phyloP scores from a whole-genome alignment of 2,797 vertebrate species.

The Scarus forsteni region DNA sequence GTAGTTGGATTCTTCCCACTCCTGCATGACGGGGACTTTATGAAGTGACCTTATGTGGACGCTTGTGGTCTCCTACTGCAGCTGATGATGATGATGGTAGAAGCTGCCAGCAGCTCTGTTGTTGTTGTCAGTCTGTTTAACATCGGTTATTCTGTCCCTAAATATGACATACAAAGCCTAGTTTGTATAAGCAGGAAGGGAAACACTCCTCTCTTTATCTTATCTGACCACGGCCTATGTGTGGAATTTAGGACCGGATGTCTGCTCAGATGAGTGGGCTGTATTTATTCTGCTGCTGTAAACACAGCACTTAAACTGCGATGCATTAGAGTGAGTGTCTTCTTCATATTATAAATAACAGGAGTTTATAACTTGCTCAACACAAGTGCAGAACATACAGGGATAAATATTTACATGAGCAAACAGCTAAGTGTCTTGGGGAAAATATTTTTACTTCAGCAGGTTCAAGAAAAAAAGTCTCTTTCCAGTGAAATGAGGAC shows the following conservation, averaged over 20 bases:
- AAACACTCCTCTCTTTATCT: conserved; percentile 46
- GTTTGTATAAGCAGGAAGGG: conserved; percentile 48
- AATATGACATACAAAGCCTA: conserved; percentile 50
- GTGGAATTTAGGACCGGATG: conserved; percentile 67
- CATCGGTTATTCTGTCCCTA: conserved; percentile 39
- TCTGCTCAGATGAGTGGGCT: conserved; percentile 56
- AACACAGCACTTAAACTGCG: conserved; percentile 50
- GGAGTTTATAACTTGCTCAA: conserved; percentile 25
- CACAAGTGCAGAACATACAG: conserved; percentile 23
- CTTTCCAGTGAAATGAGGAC: conserved; percentile 19
- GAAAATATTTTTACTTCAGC: background rate
- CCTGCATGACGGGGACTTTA: background rate
- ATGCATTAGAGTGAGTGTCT: conserved; percentile 7
- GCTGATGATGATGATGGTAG: conserved; percentile 11
- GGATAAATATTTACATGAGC: conserved; percentile 62
- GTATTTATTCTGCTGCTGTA: conserved; percentile 63
- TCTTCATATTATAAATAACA: conserved; percentile 31
- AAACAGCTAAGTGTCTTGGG: conserved; percentile 22
- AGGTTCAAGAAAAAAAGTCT: conserved; percentile 33
- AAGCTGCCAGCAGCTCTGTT: conserved; percentile 42
- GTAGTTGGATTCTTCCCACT: background rate
- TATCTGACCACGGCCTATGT: conserved; percentile 53
- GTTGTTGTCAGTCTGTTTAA: conserved; percentile 26
- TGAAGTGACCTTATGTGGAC: conserved; percentile 16
- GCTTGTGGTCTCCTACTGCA: background rate